Conservation (phyloP, 2,888 invertebrate species). For the Unio delphinus region DNA sequence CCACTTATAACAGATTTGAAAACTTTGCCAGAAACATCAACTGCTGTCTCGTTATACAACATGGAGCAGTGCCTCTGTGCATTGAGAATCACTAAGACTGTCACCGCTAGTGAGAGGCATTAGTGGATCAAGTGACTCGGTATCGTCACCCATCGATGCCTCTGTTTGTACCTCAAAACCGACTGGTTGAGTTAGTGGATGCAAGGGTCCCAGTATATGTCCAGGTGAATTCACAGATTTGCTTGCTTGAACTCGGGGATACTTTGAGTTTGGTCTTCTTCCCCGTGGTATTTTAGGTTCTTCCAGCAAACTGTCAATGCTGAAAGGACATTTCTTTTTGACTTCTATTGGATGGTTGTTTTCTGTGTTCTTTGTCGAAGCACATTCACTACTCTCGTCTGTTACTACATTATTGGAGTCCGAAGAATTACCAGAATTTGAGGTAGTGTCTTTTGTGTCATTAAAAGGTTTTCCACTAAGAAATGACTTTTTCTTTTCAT, state of each 20-base stretch:
- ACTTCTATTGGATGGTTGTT: background rate
- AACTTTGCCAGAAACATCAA: too few relatives aligned
- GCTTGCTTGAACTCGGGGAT: slow-evolving; percentile 72
- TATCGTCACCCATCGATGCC: background rate
- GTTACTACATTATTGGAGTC: slow-evolving; percentile 3
- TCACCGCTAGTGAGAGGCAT: too few relatives aligned
- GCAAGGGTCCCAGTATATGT: slow-evolving; percentile 64
- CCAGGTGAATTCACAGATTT: slow-evolving; percentile 70
- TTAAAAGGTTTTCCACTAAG: too few relatives aligned
- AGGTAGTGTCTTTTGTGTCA: too few relatives aligned
- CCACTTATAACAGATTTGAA: too few relatives aligned
- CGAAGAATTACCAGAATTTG: too few relatives aligned
- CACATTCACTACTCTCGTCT: background rate
- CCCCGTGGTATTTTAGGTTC: slow-evolving; percentile 72
- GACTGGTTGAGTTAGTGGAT: slow-evolving; percentile 72
- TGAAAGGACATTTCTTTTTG: slow-evolving; percentile 62
- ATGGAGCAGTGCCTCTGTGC: too few relatives aligned
- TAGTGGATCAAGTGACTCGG: too few relatives aligned
- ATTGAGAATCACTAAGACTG: too few relatives aligned
- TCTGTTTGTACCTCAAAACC: slow-evolving; percentile 61
- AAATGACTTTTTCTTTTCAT: slow-evolving; percentile 41
- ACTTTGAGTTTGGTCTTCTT: slow-evolving; percentile 73
- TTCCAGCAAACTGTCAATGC: slow-evolving; percentile 72
- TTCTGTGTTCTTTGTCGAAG: background rate
- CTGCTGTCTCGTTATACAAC: too few relatives aligned